Conservation (phyloP, 2,797 vertebrate species). For the Girardinus metallicus region DNA sequence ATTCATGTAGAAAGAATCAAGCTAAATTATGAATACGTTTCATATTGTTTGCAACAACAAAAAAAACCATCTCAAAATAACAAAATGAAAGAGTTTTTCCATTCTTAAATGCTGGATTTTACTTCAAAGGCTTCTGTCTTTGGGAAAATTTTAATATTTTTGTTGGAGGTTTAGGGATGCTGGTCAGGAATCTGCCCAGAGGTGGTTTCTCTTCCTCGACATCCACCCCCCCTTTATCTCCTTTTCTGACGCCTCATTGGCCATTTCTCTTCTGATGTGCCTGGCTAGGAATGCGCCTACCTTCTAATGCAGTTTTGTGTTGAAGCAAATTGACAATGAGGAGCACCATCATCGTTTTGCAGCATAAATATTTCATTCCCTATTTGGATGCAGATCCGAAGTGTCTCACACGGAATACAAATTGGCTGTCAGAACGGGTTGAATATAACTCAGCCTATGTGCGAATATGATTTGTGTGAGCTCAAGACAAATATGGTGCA, state of each 20-base stretch:
- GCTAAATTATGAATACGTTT: slow-evolving; percentile 16
- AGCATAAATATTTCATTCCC: slow-evolving; percentile 81
- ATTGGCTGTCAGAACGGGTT: slow-evolving; percentile 52
- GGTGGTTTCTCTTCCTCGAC: slow-evolving; percentile 39
- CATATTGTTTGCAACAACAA: neutral
- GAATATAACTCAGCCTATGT: slow-evolving; percentile 42
- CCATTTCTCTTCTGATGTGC: slow-evolving; percentile 77
- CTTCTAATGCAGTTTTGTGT: slow-evolving; percentile 79
- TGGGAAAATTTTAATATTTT: slow-evolving; percentile 34
- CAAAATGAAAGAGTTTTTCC: slow-evolving; percentile 27
- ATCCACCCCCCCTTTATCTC: slow-evolving; percentile 24
- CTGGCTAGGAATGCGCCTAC: slow-evolving; percentile 75
- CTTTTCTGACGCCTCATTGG: slow-evolving; percentile 62
- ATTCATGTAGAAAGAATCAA: slow-evolving; percentile 33
- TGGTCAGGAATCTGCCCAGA: slow-evolving; percentile 37
- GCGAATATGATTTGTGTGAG: slow-evolving; percentile 67
- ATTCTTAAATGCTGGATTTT: slow-evolving; percentile 36
- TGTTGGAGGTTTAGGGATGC: slow-evolving; percentile 46
- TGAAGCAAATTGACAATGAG: slow-evolving; percentile 81
- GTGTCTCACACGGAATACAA: slow-evolving; percentile 73
- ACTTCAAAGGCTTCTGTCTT: slow-evolving; percentile 29
- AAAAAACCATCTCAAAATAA: slow-evolving; percentile 38
- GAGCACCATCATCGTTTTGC: slow-evolving; percentile 78
- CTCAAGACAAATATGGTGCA: slow-evolving; percentile 41
- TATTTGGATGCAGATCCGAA: slow-evolving; percentile 81